phyloP scores from a whole-genome alignment of 2,113 vertebrate genomes.

The Rhagologus leucostigma region DNA sequence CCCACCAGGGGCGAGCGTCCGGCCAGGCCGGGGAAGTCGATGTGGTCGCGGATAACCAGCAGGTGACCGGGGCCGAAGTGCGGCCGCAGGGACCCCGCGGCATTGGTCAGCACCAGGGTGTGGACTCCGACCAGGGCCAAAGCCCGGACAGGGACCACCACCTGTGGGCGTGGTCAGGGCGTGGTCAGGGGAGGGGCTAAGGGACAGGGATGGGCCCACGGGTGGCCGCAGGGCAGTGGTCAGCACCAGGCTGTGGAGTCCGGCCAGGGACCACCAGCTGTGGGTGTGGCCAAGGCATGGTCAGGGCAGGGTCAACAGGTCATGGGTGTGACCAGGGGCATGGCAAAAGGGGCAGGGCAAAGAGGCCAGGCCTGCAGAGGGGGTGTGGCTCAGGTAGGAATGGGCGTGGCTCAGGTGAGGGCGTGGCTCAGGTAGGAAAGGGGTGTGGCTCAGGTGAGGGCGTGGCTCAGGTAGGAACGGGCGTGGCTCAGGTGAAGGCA shows the following conservation, averaged over 20 bases:
- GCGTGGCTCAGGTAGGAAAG: not conserved
- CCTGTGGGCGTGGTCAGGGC: not conserved
- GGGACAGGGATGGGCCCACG: too few relatives aligned
- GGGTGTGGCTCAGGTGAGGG: not conserved
- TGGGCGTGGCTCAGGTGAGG: not conserved
- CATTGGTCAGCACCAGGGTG: not conserved
- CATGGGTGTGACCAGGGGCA: too few relatives aligned
- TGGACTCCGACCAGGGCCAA: not conserved
- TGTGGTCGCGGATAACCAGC: not conserved
- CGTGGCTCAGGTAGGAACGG: not conserved
- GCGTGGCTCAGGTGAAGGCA: not conserved
- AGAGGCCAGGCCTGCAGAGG: not conserved
- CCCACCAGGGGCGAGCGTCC: not conserved
- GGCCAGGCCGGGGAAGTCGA: not conserved
- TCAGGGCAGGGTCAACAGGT: not conserved
- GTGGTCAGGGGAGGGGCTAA: not conserved
- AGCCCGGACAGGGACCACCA: accelerated
- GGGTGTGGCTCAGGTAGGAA: too few relatives aligned
- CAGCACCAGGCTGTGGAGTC: too few relatives aligned
- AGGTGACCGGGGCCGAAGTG: not conserved
- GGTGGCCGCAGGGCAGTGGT: too few relatives aligned
- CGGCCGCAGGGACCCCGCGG: not conserved
- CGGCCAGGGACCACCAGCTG: too few relatives aligned
- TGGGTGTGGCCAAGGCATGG: not conserved
- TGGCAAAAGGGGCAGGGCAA: not conserved